Evolutionary conservation across 2,888 invertebrate genomes (phyloP).

Genomic region (Linnaemya vulpina): DNA sequence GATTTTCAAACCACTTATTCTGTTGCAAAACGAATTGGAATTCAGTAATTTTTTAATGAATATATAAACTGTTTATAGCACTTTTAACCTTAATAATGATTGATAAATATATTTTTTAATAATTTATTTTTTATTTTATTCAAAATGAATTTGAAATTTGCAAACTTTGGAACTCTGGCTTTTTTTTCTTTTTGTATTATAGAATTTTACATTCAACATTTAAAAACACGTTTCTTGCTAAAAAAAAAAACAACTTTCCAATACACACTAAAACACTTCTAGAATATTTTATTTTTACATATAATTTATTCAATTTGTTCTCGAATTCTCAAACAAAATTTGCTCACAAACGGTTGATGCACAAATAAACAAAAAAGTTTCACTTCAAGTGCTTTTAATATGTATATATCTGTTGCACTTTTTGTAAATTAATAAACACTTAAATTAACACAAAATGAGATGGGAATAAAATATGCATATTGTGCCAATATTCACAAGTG

Average conservation of each 20-base stretch:
- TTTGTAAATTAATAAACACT: conserved; percentile 53
- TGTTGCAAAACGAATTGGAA: background rate
- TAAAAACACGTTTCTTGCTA: conserved; percentile 59
- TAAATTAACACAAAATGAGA: conserved; percentile 27
- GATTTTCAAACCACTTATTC: background rate
- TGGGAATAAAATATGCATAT: conserved; percentile 21
- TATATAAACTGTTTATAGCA: conserved; percentile 14
- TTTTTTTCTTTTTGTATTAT: background rate
- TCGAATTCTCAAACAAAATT: conserved; percentile 26
- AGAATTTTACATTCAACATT: conserved; percentile 35
- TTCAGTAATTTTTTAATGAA: conserved; percentile 19
- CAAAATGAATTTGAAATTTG: conserved; percentile 1
- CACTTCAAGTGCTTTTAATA: conserved; percentile 45
- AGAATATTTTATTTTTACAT: conserved; percentile 57
- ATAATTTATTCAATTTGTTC: conserved; percentile 46
- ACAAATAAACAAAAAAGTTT: conserved; percentile 15
- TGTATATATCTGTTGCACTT: conserved; percentile 7
- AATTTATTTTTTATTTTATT: conserved; percentile 4
- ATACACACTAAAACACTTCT: conserved; percentile 60
- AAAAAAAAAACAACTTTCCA: conserved; percentile 70
- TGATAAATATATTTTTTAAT: background rate
- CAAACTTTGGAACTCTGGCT: conserved; percentile 5
- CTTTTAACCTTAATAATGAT: conserved; percentile 18
- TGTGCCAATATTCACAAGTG: conserved; percentile 12
- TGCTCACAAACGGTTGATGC: conserved; percentile 11